Base-by-base conservation (phyloP, 37 sponge, comb jelly and placozoan genomes). In the Geodia barretti region DNA sequence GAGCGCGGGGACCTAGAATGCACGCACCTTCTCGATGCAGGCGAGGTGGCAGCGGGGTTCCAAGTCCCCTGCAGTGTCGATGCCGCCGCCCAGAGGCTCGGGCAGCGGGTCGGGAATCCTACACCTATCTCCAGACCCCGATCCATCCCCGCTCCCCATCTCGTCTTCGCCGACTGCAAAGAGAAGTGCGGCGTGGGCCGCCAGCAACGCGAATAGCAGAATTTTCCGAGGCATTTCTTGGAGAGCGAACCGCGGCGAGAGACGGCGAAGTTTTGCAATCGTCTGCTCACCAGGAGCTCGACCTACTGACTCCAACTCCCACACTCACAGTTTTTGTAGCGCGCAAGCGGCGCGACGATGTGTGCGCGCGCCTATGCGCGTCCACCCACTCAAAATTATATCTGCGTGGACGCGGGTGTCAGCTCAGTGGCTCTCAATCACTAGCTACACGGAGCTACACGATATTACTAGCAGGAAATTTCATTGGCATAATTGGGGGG, bases 1-100 rank as follows among this genome's bases (percentile, higher is more conserved):
- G n/a, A n/a, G n/a, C n/a, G n/a, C n/a, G n/a, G n/a, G n/a, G n/a
- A n/a, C n/a, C n/a, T n/a, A n/a, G n/a, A n/a, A n/a, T n/a, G n/a
- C n/a, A n/a, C 77, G 62, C 25, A 77, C 77, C 64, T 39, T 37
- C 23, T 77, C 64, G 14, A 64, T 35, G 65, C 77, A 77, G 8
- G 77, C 77, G 4, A 77, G 64, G 39, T 77, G 77, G 41, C 77
- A 77, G 14, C 40, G 77, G 59, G 63, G 59, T 37, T 62, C 77
- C 60, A 47, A 3, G 25, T 1, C 14, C 21, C 29, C 75, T 2
- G 4, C 36, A 30, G 47, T 17, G 1, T 30, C 3, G 5, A 33
- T 32, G 3, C 33, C 20, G 4, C 1, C 14, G 65, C 5, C 4
- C 33, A 5, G 34, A 33, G 4, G 68, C 34, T 33, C 3, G 33